Conservation (phyloP, 2,797 vertebrate genomes). For the Ambastaia sidthimunki region DNA sequence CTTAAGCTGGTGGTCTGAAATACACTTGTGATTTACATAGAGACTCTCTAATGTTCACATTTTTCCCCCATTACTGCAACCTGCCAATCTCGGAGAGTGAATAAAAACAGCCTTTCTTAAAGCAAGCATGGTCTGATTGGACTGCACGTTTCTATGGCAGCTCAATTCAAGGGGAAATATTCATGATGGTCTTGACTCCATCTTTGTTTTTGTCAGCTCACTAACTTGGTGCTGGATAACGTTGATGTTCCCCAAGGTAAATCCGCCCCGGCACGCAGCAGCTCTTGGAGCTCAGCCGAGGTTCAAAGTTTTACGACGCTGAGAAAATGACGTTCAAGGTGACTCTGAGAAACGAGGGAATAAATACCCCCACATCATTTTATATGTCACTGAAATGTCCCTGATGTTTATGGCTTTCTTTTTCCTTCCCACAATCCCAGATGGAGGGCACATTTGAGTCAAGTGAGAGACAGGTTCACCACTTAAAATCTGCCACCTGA, state of each 20-base stretch:
- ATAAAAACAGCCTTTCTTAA: constrained; percentile 4
- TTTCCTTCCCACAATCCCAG: not conserved
- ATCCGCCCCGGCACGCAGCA: not conserved
- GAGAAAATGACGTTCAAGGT: constrained; percentile 18
- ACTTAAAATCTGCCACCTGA: constrained; percentile 6
- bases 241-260: not conserved
- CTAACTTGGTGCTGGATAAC: constrained; percentile 21
- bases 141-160: constrained; percentile 27
- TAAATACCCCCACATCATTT: constrained; percentile 20
- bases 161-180: constrained; percentile 43
- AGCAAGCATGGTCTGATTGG: not conserved
- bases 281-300: constrained; percentile 20
- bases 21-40: constrained; percentile 37
- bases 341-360: constrained; percentile 27
- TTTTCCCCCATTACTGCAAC: constrained; percentile 21
- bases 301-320: constrained; percentile 30
- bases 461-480: not conserved
- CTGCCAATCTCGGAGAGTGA: constrained; percentile 17
- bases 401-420: constrained; percentile 24
- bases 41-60: constrained; percentile 49
- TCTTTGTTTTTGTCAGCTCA: constrained; percentile 26
- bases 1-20: constrained; percentile 17
- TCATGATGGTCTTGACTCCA: constrained; percentile 22
- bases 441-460: not conserved
- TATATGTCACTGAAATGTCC: constrained; percentile 29